A percentile compares a stretch with the other conserved stretches of the same genome.
Evolutionary conservation across 2,888 invertebrate species (phyloP).

Genomic region (Andricus quercusramuli): DNA sequence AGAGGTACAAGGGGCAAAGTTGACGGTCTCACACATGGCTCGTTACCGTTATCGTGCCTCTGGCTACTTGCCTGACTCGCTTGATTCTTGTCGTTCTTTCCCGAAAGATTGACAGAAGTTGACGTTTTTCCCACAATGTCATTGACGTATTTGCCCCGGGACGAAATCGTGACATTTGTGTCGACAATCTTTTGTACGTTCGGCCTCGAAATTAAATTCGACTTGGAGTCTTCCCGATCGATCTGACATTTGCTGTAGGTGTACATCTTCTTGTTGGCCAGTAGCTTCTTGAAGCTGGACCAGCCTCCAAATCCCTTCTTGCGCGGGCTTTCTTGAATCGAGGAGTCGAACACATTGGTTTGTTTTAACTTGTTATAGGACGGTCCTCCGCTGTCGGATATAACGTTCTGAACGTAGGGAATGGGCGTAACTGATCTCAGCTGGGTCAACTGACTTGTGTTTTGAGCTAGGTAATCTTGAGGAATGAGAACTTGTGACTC

Average conservation of each 20-base stretch:
- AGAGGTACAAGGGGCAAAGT: slow-evolving; percentile 74
- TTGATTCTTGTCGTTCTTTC: slow-evolving; percentile 73
- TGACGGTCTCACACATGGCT: slow-evolving; percentile 75
- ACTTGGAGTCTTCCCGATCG: slow-evolving; percentile 73
- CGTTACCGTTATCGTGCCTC: slow-evolving; percentile 62
- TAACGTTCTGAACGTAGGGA: slow-evolving; percentile 88
- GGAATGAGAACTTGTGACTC: slow-evolving; percentile 80
- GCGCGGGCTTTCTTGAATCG: slow-evolving; percentile 65
- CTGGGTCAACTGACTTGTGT: slow-evolving; percentile 71
- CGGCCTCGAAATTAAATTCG: slow-evolving; percentile 69
- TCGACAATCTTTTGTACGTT: slow-evolving; percentile 68
- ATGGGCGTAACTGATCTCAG: slow-evolving; percentile 79
- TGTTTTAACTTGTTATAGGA: slow-evolving; percentile 77
- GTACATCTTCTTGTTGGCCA: slow-evolving; percentile 71
- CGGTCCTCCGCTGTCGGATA: slow-evolving; percentile 75
- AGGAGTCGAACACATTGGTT: slow-evolving; percentile 79
- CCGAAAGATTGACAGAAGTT: slow-evolving; percentile 60
- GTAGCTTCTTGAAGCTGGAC: slow-evolving; percentile 80
- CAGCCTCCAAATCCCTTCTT: slow-evolving; percentile 77
- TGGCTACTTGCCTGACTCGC: slow-evolving; percentile 62
- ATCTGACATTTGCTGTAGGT: slow-evolving; percentile 71
- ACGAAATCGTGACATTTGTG: slow-evolving; percentile 79
- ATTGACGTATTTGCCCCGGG: slow-evolving; percentile 74
- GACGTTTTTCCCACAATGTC: slow-evolving; percentile 67
- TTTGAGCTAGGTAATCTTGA: slow-evolving; percentile 79